Conservation (phyloP, 2,797 vertebrate genomes). For the Periparus ater region DNA sequence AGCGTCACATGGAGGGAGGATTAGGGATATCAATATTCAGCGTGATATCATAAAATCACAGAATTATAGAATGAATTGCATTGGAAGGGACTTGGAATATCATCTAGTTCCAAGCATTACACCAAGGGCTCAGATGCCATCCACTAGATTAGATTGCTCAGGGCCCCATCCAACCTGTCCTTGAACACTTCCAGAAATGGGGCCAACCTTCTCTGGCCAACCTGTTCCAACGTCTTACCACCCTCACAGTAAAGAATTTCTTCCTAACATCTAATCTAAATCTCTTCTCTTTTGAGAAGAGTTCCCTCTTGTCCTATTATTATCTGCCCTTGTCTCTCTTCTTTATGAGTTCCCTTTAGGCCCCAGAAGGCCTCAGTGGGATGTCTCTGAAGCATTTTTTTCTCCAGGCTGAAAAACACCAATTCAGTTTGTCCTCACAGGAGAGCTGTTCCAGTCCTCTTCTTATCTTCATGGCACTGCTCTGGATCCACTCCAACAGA, state of each 20-base stretch:
- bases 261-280: background rate
- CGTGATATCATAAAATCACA: background rate
- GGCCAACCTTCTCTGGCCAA: background rate
- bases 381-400: too few relatives aligned
- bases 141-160: background rate
- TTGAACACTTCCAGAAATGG: background rate
- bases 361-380: background rate
- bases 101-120: background rate
- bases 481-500: background rate
- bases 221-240: background rate
- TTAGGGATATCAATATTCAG: background rate
- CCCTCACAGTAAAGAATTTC: background rate
- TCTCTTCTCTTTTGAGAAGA: background rate
- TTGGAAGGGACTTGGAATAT: background rate
- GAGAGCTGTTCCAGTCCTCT: background rate
- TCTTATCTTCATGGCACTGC: background rate
- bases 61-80: background rate
- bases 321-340: background rate
- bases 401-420: background rate
- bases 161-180: background rate
- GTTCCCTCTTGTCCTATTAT: background rate
- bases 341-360: background rate
- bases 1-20: background rate
- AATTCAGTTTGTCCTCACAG: background rate
- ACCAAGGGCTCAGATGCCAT: fast-evolving